Percentiles rank a stretch among this genome's conserved stretches.
These are phyloP conservation scores for Oasisia sp. DNA, from an alignment of 2,888 invertebrate genomes.

Conservation along the genomic window DNA sequence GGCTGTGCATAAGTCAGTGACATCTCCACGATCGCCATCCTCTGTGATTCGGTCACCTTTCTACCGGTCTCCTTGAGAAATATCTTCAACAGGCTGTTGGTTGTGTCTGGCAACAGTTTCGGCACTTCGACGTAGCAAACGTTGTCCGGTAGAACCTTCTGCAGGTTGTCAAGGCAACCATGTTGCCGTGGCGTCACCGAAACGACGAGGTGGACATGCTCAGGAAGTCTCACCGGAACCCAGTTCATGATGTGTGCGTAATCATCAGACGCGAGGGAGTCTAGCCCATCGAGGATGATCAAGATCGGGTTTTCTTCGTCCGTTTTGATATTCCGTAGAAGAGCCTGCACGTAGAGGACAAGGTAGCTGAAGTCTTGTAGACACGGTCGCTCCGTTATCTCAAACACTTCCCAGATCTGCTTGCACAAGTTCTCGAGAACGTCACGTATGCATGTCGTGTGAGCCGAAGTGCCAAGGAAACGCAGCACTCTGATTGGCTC, in stretches of 20 bases:
- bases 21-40: conserved; percentile 44
- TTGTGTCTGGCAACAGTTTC: conserved; percentile 39
- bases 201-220: conserved; percentile 48
- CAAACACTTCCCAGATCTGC: conserved; percentile 50
- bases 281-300: conserved; percentile 55
- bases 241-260: conserved; percentile 51
- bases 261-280: conserved; percentile 49
- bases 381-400: conserved; percentile 32
- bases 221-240: conserved; percentile 50
- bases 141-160: conserved; percentile 35
- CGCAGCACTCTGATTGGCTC: conserved; percentile 47
- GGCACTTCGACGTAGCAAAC: conserved; percentile 47
- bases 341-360: conserved; percentile 46
- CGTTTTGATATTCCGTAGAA: conserved; percentile 49
- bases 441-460: conserved; percentile 45
- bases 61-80: conserved; percentile 39
- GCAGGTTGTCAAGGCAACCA: conserved; percentile 43
- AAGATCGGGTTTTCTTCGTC: conserved; percentile 43
- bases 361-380: conserved; percentile 49
- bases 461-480: conserved; percentile 53
- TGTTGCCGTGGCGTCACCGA: conserved; percentile 47
- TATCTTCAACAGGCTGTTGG: conserved; percentile 42
- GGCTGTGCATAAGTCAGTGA: conserved; percentile 47
- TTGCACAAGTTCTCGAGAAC: conserved; percentile 46
- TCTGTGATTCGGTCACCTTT: conserved; percentile 47